Evolutionary conservation across 2,113 vertebrate genomes (phyloP), one percentile per base, ranked within the genome.

Genomic region (Scolopax mira): DNA sequence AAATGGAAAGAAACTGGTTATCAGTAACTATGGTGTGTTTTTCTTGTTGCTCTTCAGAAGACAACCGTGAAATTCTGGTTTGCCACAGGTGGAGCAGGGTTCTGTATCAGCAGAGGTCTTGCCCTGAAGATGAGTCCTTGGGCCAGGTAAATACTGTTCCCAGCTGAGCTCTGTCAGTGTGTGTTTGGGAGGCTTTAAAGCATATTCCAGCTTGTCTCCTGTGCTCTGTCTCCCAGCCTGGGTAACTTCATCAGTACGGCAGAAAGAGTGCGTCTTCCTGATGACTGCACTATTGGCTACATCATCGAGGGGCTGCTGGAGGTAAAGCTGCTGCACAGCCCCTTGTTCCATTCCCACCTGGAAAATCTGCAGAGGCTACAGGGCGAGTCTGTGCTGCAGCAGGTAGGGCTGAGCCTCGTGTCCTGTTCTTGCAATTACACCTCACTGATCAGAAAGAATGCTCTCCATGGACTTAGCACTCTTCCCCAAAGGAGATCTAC

Each of bases 71-170:
- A 99, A 97, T 99, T 99, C 98, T 99, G 99, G 99, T 99, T 99
- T 49, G 99, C 99, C 41, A 99, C 99, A 3, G 99, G 99, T 10
- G 99, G 99, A 83, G 99, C 99, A 11, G 99, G 99, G 3, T 99
- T 99, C 97, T 99, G 99, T 86, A 98, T 99, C 95, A 99, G 99
- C 97, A 98, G 99, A 93, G 99, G 99, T 51, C 98, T 99, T 61
- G 99, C 99, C 21, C 98, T 99, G 90, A 99, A 99, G 94, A 99
- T 99, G 99, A 99, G 99, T 93, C 99, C 99, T 0, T 99, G 99
- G 99, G 99, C 99, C 89, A 99, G 99, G 99, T 99, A 93, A 94
- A 89, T 16, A 5, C 65, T n/a, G 5, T 35, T 77, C 44, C 30
- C 71, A 37, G 24, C 42, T 60, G 61, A 79, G 24, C 61, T 73